Conservation (phyloP, 2,888 invertebrate genomes). For the Blastobasis lacticolella region DNA sequence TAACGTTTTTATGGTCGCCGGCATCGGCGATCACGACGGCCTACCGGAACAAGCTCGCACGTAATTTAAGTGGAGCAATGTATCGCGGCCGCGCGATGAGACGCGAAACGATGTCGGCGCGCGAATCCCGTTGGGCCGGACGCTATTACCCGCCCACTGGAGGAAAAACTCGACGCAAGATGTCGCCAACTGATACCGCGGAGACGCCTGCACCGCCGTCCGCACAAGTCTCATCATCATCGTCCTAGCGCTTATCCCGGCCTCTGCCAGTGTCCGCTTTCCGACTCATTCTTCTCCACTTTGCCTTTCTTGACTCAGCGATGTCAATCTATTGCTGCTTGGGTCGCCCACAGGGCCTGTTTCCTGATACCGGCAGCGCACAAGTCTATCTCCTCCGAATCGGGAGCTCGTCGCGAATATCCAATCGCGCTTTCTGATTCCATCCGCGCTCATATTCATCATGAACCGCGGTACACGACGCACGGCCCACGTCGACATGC, state of each 20-base stretch:
- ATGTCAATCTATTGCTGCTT: too few species aligned
- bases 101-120: conserved; percentile 66
- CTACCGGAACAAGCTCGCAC: conserved; percentile 65
- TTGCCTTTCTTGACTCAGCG: too few species aligned
- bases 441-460: conserved; percentile 42
- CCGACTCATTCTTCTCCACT: too few species aligned
- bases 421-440: conserved; percentile 52
- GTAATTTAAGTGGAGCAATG: conserved; percentile 67
- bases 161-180: conserved; percentile 64
- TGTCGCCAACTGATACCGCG: conserved; percentile 59
- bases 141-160: conserved; percentile 67
- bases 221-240: too few species aligned
- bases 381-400: conserved; percentile 36
- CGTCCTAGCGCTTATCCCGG: too few species aligned
- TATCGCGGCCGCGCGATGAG: conserved; percentile 68
- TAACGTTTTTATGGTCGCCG: conserved; percentile 34
- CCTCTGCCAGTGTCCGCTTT: too few species aligned
- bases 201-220: conserved; percentile 4
- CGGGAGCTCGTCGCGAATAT: conserved; percentile 48
- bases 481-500: conserved; percentile 38
- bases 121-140: conserved; percentile 68
- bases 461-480: conserved; percentile 24
- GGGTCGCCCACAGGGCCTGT: too few species aligned
- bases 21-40: conserved; percentile 34
- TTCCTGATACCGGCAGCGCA: too few species aligned